These are phyloP conservation scores for Leucoptera coffeella DNA, from an alignment of 2,888 invertebrate genomes.

Conservation along the genomic window DNA sequence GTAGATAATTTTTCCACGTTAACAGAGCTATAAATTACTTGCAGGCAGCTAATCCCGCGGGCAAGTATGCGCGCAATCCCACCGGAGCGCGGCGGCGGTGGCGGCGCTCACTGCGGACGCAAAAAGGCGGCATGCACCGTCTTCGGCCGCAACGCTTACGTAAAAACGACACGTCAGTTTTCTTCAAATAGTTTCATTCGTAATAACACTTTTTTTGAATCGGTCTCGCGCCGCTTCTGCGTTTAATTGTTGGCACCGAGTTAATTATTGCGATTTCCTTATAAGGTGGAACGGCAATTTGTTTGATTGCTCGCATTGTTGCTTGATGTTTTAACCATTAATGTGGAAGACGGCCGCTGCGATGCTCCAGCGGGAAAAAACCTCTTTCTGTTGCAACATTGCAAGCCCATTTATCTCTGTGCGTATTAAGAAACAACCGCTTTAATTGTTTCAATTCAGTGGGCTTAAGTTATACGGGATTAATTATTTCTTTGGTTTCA, in stretches of 20 bases:
- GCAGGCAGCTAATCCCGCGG: too few species aligned
- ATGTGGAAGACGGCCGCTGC: conserved; percentile 22
- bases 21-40: too few species aligned
- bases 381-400: conserved; percentile 23
- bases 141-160: conserved; percentile 1
- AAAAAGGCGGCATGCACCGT: too few species aligned
- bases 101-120: too few species aligned
- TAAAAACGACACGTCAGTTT: conserved; percentile 5
- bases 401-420: conserved; percentile 16
- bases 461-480: too few species aligned
- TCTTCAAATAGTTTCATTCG: conserved; percentile 7
- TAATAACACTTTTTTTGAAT: conserved; percentile 7
- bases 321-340: conserved; percentile 36
- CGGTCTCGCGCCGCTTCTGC: conserved; percentile 28
- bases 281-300: conserved; percentile 35
- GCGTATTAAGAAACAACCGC: too few species aligned
- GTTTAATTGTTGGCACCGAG: conserved; percentile 36
- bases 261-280: conserved; percentile 37
- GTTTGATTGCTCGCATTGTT: conserved; percentile 37
- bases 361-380: too few species aligned
- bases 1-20: too few species aligned
- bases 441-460: too few species aligned
- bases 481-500: too few species aligned
- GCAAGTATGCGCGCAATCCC: too few species aligned
- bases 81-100: too few species aligned